A percentile compares a stretch with the other conserved stretches of the same genome.
Conservation (phyloP, 2,113 vertebrate genomes). For the Scopus umbretta region DNA sequence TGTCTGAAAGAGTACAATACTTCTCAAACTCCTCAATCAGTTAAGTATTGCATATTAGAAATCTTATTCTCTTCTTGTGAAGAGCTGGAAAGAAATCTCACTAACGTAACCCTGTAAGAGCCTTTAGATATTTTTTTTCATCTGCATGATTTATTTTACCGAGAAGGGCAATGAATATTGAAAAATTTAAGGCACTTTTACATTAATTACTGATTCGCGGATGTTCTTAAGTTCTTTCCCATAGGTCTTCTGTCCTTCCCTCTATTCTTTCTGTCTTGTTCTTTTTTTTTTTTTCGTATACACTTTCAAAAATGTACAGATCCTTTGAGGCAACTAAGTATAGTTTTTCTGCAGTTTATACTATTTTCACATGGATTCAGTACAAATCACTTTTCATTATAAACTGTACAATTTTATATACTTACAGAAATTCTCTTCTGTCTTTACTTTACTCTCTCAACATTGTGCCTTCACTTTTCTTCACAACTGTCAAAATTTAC, state of each 20-base stretch:
- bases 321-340: neutral
- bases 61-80: slow-evolving; percentile 3
- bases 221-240: neutral
- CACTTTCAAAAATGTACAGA: neutral
- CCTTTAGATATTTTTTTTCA: neutral
- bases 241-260: neutral
- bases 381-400: neutral
- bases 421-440: neutral
- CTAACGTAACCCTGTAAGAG: neutral
- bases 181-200: slow-evolving; percentile 1
- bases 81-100: slow-evolving; percentile 41
- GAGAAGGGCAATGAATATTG: neutral
- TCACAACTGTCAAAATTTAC: neutral
- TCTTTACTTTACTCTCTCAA: neutral
- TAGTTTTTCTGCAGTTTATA: neutral
- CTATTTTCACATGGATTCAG: neutral
- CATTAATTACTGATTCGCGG: neutral
- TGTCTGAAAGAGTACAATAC: slow-evolving; percentile 38
- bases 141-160: slow-evolving; percentile 34
- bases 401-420: neutral
- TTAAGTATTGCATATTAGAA: slow-evolving; percentile 27
- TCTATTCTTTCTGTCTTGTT: neutral
- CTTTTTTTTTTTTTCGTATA: neutral
- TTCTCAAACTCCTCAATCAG: slow-evolving; percentile 56
- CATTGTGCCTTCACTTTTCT: neutral